Conservation (phyloP, 2,113 vertebrate species). For the Scolopax mira region DNA sequence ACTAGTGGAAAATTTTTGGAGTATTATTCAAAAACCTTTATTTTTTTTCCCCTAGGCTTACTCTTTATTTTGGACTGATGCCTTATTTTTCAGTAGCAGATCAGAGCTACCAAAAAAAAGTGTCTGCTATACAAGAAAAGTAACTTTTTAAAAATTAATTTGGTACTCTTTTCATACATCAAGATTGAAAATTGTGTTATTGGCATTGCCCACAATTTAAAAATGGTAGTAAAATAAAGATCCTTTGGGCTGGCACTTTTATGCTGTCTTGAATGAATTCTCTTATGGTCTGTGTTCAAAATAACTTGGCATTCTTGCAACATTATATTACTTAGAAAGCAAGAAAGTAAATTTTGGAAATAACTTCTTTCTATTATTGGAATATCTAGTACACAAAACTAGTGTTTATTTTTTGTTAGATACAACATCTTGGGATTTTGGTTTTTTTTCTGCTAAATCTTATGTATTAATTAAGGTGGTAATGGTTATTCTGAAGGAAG, state of each 20-base stretch:
- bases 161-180: not conserved
- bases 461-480: not conserved
- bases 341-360: not conserved
- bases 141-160: not conserved
- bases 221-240: not conserved
- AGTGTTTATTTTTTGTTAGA: not conserved
- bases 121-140: not conserved
- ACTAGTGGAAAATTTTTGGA: not conserved
- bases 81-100: not conserved
- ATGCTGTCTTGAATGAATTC: not conserved
- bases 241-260: not conserved
- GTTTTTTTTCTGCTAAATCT: not conserved
- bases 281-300: not conserved
- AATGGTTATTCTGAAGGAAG: not conserved
- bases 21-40: not conserved
- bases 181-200: not conserved
- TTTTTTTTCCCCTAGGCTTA: not conserved
- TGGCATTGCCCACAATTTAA: not conserved
- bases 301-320: not conserved
- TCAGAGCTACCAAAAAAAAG: not conserved
- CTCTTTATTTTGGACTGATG: conserved; percentile 24
- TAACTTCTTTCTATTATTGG: not conserved
- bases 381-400: not conserved
- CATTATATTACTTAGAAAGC: not conserved
- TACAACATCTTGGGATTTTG: not conserved